Evolutionary conservation across 2,888 invertebrate species (phyloP).

Genomic region (Pristionchus japonicus): DNA sequence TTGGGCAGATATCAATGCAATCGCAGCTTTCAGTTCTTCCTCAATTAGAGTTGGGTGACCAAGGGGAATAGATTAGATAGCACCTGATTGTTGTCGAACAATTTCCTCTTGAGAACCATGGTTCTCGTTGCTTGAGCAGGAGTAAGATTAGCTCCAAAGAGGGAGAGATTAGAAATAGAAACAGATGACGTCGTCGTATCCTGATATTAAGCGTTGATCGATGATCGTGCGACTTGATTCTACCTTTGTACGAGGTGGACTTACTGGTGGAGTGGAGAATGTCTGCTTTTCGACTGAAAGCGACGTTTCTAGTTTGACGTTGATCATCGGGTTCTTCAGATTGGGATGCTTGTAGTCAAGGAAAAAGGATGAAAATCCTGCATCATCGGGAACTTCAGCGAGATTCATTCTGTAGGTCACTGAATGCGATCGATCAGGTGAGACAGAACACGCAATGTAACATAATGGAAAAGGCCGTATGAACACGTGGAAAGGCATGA

Average conservation of each 20-base stretch:
- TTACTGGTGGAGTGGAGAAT: not conserved
- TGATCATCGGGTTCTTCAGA: not conserved
- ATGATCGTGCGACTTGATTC: no score
- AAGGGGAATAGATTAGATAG: not conserved
- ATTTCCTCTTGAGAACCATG: slow-evolving; percentile 35
- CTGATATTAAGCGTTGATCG: not conserved
- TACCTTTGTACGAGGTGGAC: not conserved
- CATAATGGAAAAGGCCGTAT: not conserved
- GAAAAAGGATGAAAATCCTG: not conserved
- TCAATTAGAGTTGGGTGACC: not conserved
- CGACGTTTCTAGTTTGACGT: not conserved
- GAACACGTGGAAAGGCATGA: not conserved
- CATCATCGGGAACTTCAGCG: not conserved
- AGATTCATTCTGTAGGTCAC: not conserved
- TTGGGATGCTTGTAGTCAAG: slow-evolving; percentile 33
- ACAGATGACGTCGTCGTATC: not conserved
- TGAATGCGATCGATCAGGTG: not conserved
- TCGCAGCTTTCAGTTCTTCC: slow-evolving; percentile 49
- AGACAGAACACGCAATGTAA: not conserved
- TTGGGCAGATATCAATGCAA: slow-evolving; percentile 47
- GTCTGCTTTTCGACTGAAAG: not conserved
- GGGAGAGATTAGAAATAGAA: not conserved
- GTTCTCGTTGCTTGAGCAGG: slow-evolving; percentile 37
- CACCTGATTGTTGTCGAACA: slow-evolving; percentile 35
- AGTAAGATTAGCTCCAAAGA: slow-evolving; percentile 1